Evolutionary conservation across 1,140 invertebrate species (phyloP), one percentile per base, ranked within the genome.

Genomic region (Himalopsyche phryganea): DNA sequence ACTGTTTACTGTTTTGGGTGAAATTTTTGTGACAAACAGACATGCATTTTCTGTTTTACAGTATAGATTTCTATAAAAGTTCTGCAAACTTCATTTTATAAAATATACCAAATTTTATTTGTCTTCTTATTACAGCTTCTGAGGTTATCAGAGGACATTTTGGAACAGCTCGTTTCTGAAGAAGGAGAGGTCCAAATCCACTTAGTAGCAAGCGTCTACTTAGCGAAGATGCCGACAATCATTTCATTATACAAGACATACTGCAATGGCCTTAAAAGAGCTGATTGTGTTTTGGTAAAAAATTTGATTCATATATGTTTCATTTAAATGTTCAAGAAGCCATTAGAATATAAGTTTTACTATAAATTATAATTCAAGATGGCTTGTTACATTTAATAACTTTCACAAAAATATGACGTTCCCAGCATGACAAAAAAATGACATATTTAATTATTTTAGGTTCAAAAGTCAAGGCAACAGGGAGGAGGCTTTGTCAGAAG

Each of bases 211-310:
- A 80, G 81, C 35, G 81, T 85, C 0, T 92, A 91, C 71, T 74
- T 88, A 14, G 81, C 81, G 20, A 88, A 90, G 70, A 80, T 88
- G 48, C 80, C 83, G 35, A 80, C 82, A 61, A 85, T 90, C 38
- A 86, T 83, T 61, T 81, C 83, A 7, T 82, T 87, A 19, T 91
- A 91, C 70, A 85, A 87, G 69, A 83, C 85, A 68, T 92, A 91
- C 70, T 86, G 89, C 68, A 83, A 87, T 60, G 90, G 90, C 35
- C 80, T 91, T 50, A 90, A 91, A 70, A 82, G 86, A 65, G 88
- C 90, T 33, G 89, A 90, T 66, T 91, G 88, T 66, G 82, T 91
- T 17, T 71, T 91, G 66, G 88, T 88, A 52, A 72, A 71, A 28
- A 28, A 28, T 28, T 28, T 28, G 23, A 28, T 28, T 9, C 9